Percentiles rank a stretch among this genome's conserved stretches.
Conservation (phyloP, 2,113 vertebrate species). For the Todiramphus chloris region DNA sequence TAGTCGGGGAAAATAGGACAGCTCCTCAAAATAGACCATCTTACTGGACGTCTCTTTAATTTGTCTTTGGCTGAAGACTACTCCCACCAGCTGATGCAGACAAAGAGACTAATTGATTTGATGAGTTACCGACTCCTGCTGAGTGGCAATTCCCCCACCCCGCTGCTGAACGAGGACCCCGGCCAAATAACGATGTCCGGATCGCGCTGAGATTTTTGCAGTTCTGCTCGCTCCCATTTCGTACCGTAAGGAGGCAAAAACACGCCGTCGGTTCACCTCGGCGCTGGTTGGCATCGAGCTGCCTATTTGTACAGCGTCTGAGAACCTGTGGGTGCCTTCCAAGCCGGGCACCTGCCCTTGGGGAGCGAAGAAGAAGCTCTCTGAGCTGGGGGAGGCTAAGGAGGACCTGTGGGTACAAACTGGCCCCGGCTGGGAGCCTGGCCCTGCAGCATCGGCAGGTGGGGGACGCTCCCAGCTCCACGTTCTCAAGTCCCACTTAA, state of each 20-base stretch:
- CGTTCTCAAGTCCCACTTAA: neutral
- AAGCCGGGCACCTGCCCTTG: neutral
- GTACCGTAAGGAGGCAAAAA: neutral
- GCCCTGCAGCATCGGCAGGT: neutral
- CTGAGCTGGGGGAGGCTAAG: neutral
- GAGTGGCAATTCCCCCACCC: neutral
- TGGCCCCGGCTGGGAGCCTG: neutral
- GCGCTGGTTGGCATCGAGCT: neutral
- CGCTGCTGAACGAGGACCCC: neutral
- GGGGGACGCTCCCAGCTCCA: neutral
- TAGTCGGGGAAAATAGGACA: conserved; percentile 23
- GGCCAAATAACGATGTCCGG: neutral
- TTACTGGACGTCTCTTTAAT: neutral
- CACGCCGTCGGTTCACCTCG: rapidly evolving
- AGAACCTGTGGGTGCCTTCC: neutral
- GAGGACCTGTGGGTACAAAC: neutral
- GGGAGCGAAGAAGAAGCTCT: rapidly evolving
- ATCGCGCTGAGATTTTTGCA: neutral
- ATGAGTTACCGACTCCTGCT: neutral
- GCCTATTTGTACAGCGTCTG: neutral
- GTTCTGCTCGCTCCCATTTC: neutral
- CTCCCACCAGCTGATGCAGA: neutral
- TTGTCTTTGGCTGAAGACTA: neutral
- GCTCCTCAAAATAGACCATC: neutral
- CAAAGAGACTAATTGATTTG: neutral